phyloP scores from a whole-genome alignment of 2,888 invertebrate species.

The Lottia gigantea region DNA sequence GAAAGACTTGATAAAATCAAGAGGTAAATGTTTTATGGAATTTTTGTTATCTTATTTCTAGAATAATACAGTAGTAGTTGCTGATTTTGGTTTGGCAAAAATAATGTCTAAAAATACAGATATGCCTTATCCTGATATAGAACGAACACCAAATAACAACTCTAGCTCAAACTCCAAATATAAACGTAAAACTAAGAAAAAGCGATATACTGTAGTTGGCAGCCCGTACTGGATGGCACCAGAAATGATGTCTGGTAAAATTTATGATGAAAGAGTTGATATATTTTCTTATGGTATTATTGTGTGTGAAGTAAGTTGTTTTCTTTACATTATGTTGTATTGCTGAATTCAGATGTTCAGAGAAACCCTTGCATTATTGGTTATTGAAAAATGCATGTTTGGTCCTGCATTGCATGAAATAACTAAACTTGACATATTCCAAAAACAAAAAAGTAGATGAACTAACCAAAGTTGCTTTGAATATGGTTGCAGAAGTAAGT shows the following conservation, averaged over 20 bases:
- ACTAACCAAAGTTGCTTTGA: too few relatives aligned
- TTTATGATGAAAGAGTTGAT: slow-evolving; percentile 96
- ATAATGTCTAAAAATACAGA: slow-evolving; percentile 60
- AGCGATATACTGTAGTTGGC: slow-evolving; percentile 94
- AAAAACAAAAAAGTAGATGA: too few relatives aligned
- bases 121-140: slow-evolving; percentile 13
- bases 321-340: not conserved
- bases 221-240: slow-evolving; percentile 99
- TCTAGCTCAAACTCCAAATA: slow-evolving; percentile 28
- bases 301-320: slow-evolving; percentile 82
- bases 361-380: too few relatives aligned
- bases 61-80: slow-evolving; percentile 92
- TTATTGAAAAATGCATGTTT: too few relatives aligned
- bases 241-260: slow-evolving; percentile 97
- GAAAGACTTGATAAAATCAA: too few relatives aligned
- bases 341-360: too few relatives aligned
- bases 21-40: not conserved
- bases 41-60: slow-evolving; percentile 59
- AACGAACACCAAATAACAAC: slow-evolving; percentile 25
- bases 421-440: too few relatives aligned
- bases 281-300: slow-evolving; percentile 96
- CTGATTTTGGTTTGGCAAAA: slow-evolving; percentile 93
- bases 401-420: too few relatives aligned
- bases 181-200: slow-evolving; percentile 79
- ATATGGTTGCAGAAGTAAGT: too few relatives aligned